Percentiles rank a stretch among this genome's conserved stretches.
phyloP scores from a whole-genome alignment of 2,888 invertebrate genomes.

The Catocala fraxini region DNA sequence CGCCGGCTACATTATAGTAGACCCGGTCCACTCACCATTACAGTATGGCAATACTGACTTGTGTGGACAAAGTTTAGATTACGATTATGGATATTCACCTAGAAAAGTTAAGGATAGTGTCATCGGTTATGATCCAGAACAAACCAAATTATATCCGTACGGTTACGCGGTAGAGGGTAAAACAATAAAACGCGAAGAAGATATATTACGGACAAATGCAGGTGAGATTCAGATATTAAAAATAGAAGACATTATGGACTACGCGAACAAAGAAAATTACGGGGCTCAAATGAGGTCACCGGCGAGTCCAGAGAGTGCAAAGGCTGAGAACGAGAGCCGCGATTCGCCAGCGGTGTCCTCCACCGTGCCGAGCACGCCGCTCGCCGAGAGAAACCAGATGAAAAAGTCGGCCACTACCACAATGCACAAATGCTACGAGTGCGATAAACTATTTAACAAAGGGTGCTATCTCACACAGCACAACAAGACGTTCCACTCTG shows the following conservation, averaged over 20 bases:
- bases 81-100: slow-evolving; percentile 76
- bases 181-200: slow-evolving; percentile 77
- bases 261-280: slow-evolving; percentile 85
- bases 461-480: slow-evolving; percentile 96
- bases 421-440: slow-evolving; percentile 92
- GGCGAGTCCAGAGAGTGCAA: slow-evolving; percentile 81
- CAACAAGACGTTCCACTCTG: slow-evolving; percentile 95
- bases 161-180: slow-evolving; percentile 77
- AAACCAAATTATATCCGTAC: slow-evolving; percentile 73
- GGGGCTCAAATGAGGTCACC: slow-evolving; percentile 83
- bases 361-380: slow-evolving; percentile 77
- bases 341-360: slow-evolving; percentile 76
- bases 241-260: slow-evolving; percentile 84
- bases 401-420: slow-evolving; percentile 67
- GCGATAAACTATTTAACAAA: slow-evolving; percentile 94
- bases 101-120: slow-evolving; percentile 74
- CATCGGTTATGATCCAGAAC: slow-evolving; percentile 72
- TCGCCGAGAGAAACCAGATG: slow-evolving; percentile 77
- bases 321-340: slow-evolving; percentile 76
- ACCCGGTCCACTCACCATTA: slow-evolving; percentile 74
- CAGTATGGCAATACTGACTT: slow-evolving; percentile 75
- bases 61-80: slow-evolving; percentile 71
- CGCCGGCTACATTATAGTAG: slow-evolving; percentile 81
- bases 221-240: slow-evolving; percentile 78
- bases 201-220: slow-evolving; percentile 66